phyloP scores from a whole-genome alignment of 1,140 invertebrate species.

The Babylonia areolata region DNA sequence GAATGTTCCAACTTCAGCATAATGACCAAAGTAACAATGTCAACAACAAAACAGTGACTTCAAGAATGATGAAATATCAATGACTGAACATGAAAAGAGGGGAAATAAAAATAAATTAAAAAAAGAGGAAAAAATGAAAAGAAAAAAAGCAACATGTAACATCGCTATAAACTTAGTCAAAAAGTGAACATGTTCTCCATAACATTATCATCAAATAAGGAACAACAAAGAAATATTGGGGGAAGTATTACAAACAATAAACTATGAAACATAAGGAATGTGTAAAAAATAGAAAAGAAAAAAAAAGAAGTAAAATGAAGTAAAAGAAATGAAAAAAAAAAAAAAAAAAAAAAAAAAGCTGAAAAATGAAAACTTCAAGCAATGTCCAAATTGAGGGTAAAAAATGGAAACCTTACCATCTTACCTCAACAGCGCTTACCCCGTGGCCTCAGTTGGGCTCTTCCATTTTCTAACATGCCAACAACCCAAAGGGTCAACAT shows the following conservation, averaged over 20 bases:
- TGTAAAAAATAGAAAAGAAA: not conserved
- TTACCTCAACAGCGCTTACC: constrained; percentile 19
- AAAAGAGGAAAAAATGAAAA: not conserved
- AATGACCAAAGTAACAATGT: too few relatives aligned
- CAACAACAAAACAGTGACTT: constrained; percentile 24
- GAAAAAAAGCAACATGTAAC: too few relatives aligned
- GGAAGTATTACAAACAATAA: constrained; percentile 14
- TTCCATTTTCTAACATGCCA: constrained; percentile 22
- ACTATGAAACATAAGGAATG: constrained; percentile 11
- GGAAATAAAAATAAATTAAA: not conserved
- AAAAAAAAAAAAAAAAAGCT: not conserved
- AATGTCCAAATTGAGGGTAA: not conserved
- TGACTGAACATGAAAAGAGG: not conserved
- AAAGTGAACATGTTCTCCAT: not conserved
- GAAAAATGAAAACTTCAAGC: not conserved
- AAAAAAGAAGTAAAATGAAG: not conserved
- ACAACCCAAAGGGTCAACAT: constrained; percentile 3
- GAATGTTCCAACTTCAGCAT: too few relatives aligned
- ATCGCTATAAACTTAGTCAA: too few relatives aligned
- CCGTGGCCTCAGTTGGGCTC: not conserved
- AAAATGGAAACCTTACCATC: constrained; percentile 27
- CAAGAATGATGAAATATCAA: constrained; percentile 11
- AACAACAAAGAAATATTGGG: not conserved
- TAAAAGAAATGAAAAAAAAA: not conserved
- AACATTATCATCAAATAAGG: not conserved